A percentile compares a stretch with the other conserved stretches of the same genome.
These are phyloP conservation scores for Pycnomerus fuliginosus DNA, from an alignment of 2,888 invertebrate genomes.

Conservation along the genomic window DNA sequence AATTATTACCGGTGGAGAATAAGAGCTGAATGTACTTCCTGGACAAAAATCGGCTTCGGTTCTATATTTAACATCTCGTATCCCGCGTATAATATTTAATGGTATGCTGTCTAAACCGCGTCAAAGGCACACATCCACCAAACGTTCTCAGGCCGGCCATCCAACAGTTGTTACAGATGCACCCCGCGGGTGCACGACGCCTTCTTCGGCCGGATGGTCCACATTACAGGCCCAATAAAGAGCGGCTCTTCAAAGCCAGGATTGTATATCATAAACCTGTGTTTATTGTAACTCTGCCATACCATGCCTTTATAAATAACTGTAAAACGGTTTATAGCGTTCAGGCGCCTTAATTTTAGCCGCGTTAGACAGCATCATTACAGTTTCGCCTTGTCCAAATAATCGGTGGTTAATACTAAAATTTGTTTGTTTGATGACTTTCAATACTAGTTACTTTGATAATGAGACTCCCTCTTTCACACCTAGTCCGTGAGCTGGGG, in stretches of 20 bases:
- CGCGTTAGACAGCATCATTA: slow-evolving; percentile 24
- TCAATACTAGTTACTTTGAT: slow-evolving; percentile 30
- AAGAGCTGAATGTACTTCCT: slow-evolving; percentile 21
- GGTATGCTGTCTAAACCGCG: slow-evolving; percentile 15
- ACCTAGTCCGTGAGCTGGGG: no score
- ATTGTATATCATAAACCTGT: slow-evolving; percentile 47
- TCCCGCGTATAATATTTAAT: neutral
- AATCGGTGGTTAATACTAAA: slow-evolving; percentile 41
- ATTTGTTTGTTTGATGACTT: slow-evolving; percentile 35
- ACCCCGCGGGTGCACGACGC: slow-evolving; percentile 14
- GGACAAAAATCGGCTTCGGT: slow-evolving; percentile 10
- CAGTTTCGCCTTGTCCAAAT: slow-evolving; percentile 25
- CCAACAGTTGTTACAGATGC: slow-evolving; percentile 21
- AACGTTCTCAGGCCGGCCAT: slow-evolving; percentile 16
- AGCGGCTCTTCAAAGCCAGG: slow-evolving; percentile 47
- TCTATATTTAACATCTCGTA: slow-evolving; percentile 6
- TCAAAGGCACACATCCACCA: slow-evolving; percentile 15
- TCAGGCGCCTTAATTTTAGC: slow-evolving; percentile 46
- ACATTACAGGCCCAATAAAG: slow-evolving; percentile 32
- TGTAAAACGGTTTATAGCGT: slow-evolving; percentile 48
- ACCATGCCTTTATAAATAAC: slow-evolving; percentile 49
- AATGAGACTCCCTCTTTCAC: no score
- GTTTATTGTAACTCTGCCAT: slow-evolving; percentile 52
- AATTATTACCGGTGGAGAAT: slow-evolving; percentile 1
- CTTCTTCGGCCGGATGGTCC: slow-evolving; percentile 29